Evolutionary conservation across 2,113 vertebrate species (phyloP).

Genomic region (Urocynchramus pylzowi): DNA sequence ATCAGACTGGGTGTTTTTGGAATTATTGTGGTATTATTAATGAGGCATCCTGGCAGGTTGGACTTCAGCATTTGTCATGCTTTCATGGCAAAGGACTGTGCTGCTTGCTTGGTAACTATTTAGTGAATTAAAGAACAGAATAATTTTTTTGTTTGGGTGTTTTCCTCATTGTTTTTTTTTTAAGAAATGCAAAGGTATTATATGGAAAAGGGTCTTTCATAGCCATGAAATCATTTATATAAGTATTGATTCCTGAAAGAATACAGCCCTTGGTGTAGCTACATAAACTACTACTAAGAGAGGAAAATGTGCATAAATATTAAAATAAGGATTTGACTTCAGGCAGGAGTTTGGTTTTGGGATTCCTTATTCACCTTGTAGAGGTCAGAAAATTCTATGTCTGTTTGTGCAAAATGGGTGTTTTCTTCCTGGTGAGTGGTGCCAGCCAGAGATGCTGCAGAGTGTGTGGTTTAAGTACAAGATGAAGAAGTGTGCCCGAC

Average conservation of each 20-base stretch:
- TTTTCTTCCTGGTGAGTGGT: neutral
- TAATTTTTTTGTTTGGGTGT: neutral
- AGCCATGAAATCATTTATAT: neutral
- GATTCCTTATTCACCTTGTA: neutral
- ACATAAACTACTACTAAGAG: neutral
- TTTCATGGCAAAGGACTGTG: neutral
- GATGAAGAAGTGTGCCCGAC: neutral
- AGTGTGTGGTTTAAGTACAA: neutral
- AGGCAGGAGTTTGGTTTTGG: neutral
- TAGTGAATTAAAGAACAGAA: neutral
- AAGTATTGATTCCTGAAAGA: neutral
- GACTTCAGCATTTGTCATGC: neutral
- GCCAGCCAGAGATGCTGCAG: neutral
- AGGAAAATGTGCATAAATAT: neutral
- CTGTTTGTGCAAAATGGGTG: neutral
- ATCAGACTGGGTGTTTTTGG: neutral
- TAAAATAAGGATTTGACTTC: neutral
- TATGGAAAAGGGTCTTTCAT: neutral
- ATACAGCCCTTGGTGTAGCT: neutral
- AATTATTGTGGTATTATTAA: neutral
- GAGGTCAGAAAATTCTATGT: neutral
- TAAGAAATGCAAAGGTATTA: neutral
- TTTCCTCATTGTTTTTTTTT: neutral
- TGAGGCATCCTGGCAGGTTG: neutral
- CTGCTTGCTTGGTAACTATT: neutral